These are phyloP conservation scores for Australoheros facetus DNA, from an alignment of 2,797 vertebrate species.

Conservation along the genomic window DNA sequence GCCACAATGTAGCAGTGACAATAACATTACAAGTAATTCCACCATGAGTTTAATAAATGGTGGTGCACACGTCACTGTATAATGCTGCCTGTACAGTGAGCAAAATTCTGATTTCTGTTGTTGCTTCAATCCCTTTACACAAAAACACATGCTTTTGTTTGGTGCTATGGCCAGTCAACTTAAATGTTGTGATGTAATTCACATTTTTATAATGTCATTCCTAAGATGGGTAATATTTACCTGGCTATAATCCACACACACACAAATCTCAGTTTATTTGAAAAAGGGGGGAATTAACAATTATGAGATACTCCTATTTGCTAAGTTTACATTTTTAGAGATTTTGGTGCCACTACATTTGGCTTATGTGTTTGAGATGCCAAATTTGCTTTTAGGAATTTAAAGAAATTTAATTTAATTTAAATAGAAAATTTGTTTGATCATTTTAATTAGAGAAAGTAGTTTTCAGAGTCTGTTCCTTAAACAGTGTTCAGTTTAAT, in stretches of 20 bases:
- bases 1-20: slow-evolving; percentile 54
- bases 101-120: slow-evolving; percentile 26
- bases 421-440: not conserved
- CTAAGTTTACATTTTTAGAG: slow-evolving; percentile 30
- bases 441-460: slow-evolving; percentile 3
- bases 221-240: slow-evolving; percentile 60
- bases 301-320: slow-evolving; percentile 5
- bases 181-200: slow-evolving; percentile 41
- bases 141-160: slow-evolving; percentile 56
- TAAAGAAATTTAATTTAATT: not conserved
- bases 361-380: slow-evolving; percentile 57
- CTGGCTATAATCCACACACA: slow-evolving; percentile 4
- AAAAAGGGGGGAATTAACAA: not conserved
- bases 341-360: slow-evolving; percentile 53
- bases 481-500: slow-evolving; percentile 8
- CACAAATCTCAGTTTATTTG: not conserved
- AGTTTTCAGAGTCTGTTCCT: not conserved
- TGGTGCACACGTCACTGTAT: slow-evolving; percentile 29
- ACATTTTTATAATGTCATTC: slow-evolving; percentile 37
- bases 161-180: slow-evolving; percentile 62
- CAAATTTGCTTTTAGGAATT: slow-evolving; percentile 48
- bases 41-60: slow-evolving; percentile 13
- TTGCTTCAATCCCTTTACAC: slow-evolving; percentile 62
- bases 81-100: slow-evolving; percentile 35
- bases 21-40: slow-evolving; percentile 28